These are phyloP conservation scores for Tridacna crocea DNA, from an alignment of 2,888 invertebrate genomes.

Conservation along the genomic window DNA sequence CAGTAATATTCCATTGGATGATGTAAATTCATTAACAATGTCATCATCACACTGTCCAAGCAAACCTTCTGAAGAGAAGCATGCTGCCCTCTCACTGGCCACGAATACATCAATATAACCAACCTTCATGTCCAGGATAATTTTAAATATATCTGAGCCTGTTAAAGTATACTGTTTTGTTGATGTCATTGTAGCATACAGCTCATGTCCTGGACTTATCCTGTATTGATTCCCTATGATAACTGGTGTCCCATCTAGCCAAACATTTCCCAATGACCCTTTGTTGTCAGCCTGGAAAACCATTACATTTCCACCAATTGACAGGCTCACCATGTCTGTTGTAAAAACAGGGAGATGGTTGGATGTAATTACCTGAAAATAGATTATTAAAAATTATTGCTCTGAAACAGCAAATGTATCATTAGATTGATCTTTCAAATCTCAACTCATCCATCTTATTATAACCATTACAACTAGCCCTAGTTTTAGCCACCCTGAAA, in stretches of 20 bases:
- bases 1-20: constrained; percentile 48
- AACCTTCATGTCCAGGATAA: constrained; percentile 58
- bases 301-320: constrained; percentile 41
- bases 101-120: constrained; percentile 52
- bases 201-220: constrained; percentile 38
- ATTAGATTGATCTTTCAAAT: too few species aligned
- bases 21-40: constrained; percentile 60
- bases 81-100: constrained; percentile 38
- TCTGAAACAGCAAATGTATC: background rate
- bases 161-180: constrained; percentile 49
- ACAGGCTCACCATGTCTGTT: constrained; percentile 53
- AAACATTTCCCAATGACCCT: constrained; percentile 38
- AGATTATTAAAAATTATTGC: background rate
- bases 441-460: too few species aligned
- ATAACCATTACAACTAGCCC: too few species aligned
- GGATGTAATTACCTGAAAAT: constrained; percentile 45
- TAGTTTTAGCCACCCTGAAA: too few species aligned
- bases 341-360: constrained; percentile 48
- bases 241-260: constrained; percentile 46
- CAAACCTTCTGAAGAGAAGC: constrained; percentile 57
- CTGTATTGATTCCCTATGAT: constrained; percentile 42
- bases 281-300: constrained; percentile 50
- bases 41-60: constrained; percentile 64
- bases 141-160: constrained; percentile 37
- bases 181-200: constrained; percentile 40